Evolutionary conservation across 2,888 invertebrate species (phyloP).

Genomic region (Microctonus hyperodae): DNA sequence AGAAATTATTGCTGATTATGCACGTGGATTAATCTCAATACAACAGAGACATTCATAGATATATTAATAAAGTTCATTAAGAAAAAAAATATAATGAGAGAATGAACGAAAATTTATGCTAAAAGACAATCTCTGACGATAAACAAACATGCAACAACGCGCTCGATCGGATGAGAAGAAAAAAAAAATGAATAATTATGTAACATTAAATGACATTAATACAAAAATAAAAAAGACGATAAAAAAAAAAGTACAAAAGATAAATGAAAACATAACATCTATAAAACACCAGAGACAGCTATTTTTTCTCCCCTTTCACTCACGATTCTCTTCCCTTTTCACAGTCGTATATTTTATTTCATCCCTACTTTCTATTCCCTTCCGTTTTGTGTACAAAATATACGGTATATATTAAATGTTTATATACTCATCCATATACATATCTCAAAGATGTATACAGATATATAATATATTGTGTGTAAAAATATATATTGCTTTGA

Average conservation of each 20-base stretch:
- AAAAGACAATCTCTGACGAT: background rate
- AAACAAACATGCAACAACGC: slow-evolving; percentile 30
- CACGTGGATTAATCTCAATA: background rate
- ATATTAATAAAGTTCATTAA: background rate
- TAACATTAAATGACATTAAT: background rate
- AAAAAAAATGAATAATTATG: slow-evolving; percentile 18
- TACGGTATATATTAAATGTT: background rate
- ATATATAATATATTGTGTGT: background rate
- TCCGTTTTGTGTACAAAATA: background rate
- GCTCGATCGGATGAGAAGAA: slow-evolving; percentile 7
- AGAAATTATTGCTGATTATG: background rate
- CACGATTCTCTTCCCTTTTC: slow-evolving; percentile 31
- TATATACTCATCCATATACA: background rate
- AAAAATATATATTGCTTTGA: slow-evolving; percentile 12
- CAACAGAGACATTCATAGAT: background rate
- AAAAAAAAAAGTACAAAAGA: slow-evolving; percentile 39
- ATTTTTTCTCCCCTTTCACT: slow-evolving; percentile 30
- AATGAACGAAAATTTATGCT: too few relatives aligned
- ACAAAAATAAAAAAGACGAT: background rate
- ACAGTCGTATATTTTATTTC: slow-evolving; percentile 22
- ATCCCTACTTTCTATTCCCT: slow-evolving; percentile 15
- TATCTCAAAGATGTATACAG: too few relatives aligned
- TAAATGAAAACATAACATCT: slow-evolving; percentile 42
- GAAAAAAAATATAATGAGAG: too few relatives aligned
- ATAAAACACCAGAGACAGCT: slow-evolving; percentile 29